Evolutionary conservation across 1,140 invertebrate species (phyloP).

Genomic region (Akabosia matsudoensis): DNA sequence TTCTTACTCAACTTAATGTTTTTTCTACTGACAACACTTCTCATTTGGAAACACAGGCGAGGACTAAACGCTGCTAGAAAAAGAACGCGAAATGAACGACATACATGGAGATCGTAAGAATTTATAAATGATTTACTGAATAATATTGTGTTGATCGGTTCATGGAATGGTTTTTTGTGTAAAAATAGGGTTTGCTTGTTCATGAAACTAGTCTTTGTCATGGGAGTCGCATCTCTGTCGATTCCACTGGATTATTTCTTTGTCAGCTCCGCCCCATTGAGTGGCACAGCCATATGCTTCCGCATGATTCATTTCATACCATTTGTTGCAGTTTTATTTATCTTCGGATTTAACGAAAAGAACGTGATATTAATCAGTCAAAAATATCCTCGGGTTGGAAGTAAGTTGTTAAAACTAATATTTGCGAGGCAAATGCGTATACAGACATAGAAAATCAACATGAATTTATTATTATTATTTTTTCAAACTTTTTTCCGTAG

Average conservation of each 20-base stretch:
- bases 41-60: conserved; percentile 31
- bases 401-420: conserved; percentile 7
- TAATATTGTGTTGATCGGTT: background rate
- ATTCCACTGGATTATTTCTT: conserved; percentile 32
- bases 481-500: background rate
- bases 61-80: conserved; percentile 7
- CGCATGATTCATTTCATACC: conserved; percentile 29
- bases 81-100: background rate
- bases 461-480: too few relatives aligned
- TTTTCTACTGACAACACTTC: conserved; percentile 19
- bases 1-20: conserved; percentile 25
- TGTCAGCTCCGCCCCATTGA: conserved; percentile 22
- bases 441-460: conserved; percentile 1
- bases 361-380: conserved; percentile 30
- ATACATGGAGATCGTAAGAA: conserved; percentile 32
- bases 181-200: conserved; percentile 29
- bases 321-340: conserved; percentile 22
- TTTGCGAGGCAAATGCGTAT: conserved; percentile 14
- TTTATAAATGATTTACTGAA: background rate
- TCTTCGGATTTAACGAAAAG: conserved; percentile 33
- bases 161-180: conserved; percentile 12
- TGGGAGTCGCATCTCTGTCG: conserved; percentile 30
- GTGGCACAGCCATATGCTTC: background rate
- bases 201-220: conserved; percentile 27
- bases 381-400: conserved; percentile 26